Evolutionary conservation across 2,113 vertebrate species (phyloP).

Genomic region (Archocentrus centrarchus): DNA sequence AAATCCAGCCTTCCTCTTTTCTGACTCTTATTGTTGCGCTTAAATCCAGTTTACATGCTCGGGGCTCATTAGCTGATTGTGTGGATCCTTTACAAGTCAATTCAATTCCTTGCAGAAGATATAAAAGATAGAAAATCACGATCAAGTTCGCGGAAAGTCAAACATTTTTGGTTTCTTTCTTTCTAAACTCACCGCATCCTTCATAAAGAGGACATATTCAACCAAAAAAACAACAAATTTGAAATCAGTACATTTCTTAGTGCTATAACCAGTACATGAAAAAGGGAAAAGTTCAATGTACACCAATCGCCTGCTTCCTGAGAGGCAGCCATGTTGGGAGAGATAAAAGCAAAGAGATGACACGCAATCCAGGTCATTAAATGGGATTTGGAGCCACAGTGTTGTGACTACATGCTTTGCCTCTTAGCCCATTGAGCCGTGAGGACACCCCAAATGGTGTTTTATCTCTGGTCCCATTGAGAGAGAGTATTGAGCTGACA

Average conservation of each 20-base stretch:
- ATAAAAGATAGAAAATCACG: conserved; percentile 36
- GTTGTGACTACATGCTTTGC: conserved; percentile 68
- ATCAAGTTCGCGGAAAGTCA: not conserved
- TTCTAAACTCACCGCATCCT: not conserved
- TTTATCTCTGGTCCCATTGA: conserved; percentile 74
- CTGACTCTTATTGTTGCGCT: conserved; percentile 63
- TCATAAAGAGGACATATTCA: not conserved
- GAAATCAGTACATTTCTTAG: not conserved
- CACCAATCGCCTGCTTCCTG: conserved; percentile 10
- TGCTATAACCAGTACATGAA: not conserved
- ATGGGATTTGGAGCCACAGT: conserved; percentile 68
- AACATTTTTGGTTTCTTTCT: conserved; percentile 7
- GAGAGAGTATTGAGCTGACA: conserved; percentile 75
- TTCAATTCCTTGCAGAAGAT: conserved; percentile 31
- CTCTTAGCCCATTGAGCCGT: conserved; percentile 74
- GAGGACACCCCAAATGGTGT: conserved; percentile 77
- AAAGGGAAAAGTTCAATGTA: not conserved
- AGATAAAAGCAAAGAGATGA: conserved; percentile 69
- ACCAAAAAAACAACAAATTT: not conserved
- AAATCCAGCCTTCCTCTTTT: conserved; percentile 60
- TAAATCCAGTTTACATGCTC: conserved; percentile 71
- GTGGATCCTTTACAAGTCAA: conserved; percentile 65
- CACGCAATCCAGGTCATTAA: conserved; percentile 71
- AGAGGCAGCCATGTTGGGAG: conserved; percentile 22
- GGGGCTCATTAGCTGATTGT: conserved; percentile 75